phyloP scores from a whole-genome alignment of 1,140 invertebrate genomes.

The Hylaeus anthracinus region DNA sequence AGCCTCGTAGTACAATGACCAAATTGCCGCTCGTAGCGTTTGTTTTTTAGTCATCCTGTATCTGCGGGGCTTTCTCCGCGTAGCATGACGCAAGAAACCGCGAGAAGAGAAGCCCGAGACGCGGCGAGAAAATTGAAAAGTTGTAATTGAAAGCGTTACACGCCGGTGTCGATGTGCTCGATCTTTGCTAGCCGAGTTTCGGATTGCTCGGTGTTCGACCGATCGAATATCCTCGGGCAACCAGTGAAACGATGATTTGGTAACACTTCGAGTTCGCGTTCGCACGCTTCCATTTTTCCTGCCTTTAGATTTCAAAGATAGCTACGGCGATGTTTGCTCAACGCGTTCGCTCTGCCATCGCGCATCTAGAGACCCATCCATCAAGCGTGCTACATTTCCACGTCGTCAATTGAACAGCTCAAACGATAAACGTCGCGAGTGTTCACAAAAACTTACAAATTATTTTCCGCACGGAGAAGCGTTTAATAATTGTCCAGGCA shows the following conservation, averaged over 20 bases:
- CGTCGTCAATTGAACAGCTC: too few species aligned
- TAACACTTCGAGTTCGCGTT: slow-evolving; percentile 23
- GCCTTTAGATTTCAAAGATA: neutral
- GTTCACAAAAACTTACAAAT: too few species aligned
- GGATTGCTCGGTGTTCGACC: neutral
- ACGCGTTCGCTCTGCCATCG: neutral
- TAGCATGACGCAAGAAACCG: slow-evolving; percentile 20
- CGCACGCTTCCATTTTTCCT: neutral
- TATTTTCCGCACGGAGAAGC: too few species aligned
- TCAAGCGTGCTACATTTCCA: too few species aligned
- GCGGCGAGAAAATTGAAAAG: slow-evolving; percentile 22
- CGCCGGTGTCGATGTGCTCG: neutral
- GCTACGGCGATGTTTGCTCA: neutral
- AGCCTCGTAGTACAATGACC: too few species aligned
- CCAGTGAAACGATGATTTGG: slow-evolving; percentile 7
- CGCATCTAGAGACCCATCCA: too few species aligned
- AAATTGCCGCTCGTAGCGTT: too few species aligned
- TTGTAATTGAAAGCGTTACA: neutral
- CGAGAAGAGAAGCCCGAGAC: neutral
- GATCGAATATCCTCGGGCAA: neutral
- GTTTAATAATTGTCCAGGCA: too few species aligned
- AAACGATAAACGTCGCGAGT: too few species aligned
- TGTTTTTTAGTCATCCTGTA: neutral
- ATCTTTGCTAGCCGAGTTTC: neutral
- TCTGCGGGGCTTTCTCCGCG: slow-evolving; percentile 13